Conservation (phyloP, 2,888 invertebrate genomes). For the Aphodius granarius region DNA sequence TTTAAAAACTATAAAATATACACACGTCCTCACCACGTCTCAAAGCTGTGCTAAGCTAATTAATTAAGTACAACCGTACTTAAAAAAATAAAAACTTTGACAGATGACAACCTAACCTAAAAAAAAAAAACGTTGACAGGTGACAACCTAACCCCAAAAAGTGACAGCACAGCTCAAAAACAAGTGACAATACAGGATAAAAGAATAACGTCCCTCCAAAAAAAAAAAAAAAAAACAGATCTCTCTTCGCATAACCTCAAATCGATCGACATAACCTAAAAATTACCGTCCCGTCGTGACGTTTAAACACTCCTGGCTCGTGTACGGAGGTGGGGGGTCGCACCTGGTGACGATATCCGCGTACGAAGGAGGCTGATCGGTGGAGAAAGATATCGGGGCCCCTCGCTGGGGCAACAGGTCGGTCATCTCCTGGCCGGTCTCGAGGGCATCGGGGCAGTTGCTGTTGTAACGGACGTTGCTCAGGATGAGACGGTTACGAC, state of each 20-base stretch:
- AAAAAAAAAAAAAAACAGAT: not conserved
- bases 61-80: not conserved
- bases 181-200: not conserved
- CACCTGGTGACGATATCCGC: conserved; percentile 42
- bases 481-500: conserved; percentile 19
- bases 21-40: not conserved
- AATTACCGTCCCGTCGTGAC: not conserved
- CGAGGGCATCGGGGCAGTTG: conserved; percentile 19
- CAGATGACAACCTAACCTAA: not conserved
- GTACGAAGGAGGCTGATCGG: conserved; percentile 50
- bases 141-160: not conserved
- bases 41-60: not conserved
- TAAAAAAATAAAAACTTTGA: not conserved
- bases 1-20: not conserved
- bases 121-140: not conserved
- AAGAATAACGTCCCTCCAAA: not conserved
- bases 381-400: conserved; percentile 29
- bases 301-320: conserved; percentile 41
- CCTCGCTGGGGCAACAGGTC: conserved; percentile 43
- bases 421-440: conserved; percentile 38
- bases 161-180: not conserved
- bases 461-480: conserved; percentile 21
- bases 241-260: not conserved
- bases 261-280: not conserved
- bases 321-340: conserved; percentile 57